phyloP scores from a whole-genome alignment of 2,113 vertebrate genomes.

The Bos indicus region DNA sequence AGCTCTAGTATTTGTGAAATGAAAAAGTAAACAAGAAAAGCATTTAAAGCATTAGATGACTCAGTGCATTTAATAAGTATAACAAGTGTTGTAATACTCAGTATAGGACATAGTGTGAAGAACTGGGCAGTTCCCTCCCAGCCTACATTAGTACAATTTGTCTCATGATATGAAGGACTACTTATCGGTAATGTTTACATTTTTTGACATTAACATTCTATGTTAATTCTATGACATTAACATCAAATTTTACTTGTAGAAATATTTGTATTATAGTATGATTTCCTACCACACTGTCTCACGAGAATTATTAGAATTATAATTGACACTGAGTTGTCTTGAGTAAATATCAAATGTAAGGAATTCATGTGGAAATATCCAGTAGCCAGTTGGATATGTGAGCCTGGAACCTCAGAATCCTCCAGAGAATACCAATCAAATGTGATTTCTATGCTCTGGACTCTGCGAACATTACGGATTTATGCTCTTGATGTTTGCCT shows the following conservation, averaged over 20 bases:
- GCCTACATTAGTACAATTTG: background rate
- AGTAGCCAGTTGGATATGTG: background rate
- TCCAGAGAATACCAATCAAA: background rate
- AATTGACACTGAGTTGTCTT: background rate
- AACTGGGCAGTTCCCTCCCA: background rate
- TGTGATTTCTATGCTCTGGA: background rate
- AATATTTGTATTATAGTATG: background rate
- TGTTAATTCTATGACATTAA: no score
- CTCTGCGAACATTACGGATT: background rate
- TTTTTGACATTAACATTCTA: background rate
- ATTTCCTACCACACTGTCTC: background rate
- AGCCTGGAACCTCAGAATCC: background rate
- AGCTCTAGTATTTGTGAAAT: background rate
- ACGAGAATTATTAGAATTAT: background rate
- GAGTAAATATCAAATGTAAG: background rate
- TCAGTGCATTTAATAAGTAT: background rate
- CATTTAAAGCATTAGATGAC: background rate
- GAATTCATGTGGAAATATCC: background rate
- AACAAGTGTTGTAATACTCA: background rate
- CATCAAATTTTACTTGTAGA: background rate
- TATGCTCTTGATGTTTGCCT: background rate
- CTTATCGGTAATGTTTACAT: background rate
- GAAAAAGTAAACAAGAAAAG: background rate
- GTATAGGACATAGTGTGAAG: background rate
- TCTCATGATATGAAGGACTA: background rate